Percentiles rank a stretch among this genome's conserved stretches.
phyloP scores from a whole-genome alignment of 2,113 vertebrate species.

The Sturnus vulgaris region DNA sequence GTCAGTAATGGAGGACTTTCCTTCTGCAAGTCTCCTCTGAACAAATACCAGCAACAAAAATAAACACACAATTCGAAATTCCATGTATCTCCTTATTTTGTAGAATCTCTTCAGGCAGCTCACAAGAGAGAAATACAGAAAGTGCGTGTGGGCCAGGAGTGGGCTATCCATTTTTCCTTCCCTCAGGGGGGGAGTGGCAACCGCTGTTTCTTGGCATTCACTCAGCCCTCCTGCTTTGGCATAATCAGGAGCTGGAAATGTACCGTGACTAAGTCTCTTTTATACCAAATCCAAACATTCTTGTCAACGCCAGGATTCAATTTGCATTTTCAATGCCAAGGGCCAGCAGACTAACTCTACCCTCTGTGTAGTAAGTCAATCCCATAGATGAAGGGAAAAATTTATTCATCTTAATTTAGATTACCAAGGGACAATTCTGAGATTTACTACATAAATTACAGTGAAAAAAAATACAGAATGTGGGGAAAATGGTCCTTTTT shows the following conservation, averaged over 20 bases:
- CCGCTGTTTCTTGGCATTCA: not conserved
- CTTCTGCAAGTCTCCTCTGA: not conserved
- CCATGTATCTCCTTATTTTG: not conserved
- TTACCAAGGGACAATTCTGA: slow-evolving; percentile 23
- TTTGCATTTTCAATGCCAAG: slow-evolving; percentile 11
- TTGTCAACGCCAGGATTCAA: slow-evolving; percentile 16
- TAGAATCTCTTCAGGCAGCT: not conserved
- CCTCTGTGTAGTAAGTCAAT: slow-evolving; percentile 10
- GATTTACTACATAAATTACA: not conserved
- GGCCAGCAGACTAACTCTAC: not conserved
- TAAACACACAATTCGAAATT: not conserved
- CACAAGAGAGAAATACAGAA: not conserved
- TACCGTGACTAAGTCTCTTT: slow-evolving; percentile 43
- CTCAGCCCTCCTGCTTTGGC: slow-evolving; percentile 34
- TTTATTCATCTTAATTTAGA: slow-evolving; percentile 16
- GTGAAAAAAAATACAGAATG: not conserved
- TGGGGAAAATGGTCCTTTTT: not conserved
- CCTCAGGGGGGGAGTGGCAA: not conserved
- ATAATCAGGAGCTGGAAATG: slow-evolving; percentile 56
- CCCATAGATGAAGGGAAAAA: slow-evolving; percentile 3
- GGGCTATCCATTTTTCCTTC: slow-evolving; percentile 1
- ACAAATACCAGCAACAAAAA: not conserved
- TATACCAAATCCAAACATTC: slow-evolving; percentile 34
- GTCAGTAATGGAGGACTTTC: not conserved
- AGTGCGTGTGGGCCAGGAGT: not conserved